Evolutionary conservation across 1,140 invertebrate species (phyloP), one percentile per base, ranked within the genome.

Genomic region (Antheraea pernyi): DNA sequence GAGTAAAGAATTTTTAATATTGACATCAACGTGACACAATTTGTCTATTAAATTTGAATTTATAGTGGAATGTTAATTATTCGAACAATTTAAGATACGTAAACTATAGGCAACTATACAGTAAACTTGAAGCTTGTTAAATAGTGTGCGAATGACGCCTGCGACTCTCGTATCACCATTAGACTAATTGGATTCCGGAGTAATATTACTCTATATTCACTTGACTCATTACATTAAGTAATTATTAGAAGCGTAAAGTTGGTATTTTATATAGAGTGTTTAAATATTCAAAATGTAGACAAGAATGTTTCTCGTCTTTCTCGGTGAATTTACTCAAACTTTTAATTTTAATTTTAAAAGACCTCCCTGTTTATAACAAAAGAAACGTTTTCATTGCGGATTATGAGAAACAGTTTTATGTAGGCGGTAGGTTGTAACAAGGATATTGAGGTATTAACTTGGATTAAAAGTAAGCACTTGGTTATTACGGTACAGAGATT

Each of bases 81-180:
- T 30, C 22, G 7, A 53, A 53, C 11, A 13, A 53, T n/a, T 53
- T 53, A 8, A 11, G 16, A 53, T 53, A 53, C 46, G 16, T 16
- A 53, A 53, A 53, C 46, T 13, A 53, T 53, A 53, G 46, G 9
- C 46, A 53, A 53, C 46, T 16, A n/a, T 6, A 53, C 9, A 53
- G 11, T 53, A 13, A 11, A 16, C 16, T 5, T 53, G 13, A 1
- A 53, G 0, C 46, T 53, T 53, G 5, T 6, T 53, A 53, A 53
- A 13, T 53, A 53, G 46, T 53, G 9, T 59, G 48, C 19, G 19
- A 62, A 68, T 61, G 59, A 61, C 59, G 36, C 67, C 59, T 61
- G 42, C 36, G 36, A 62, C 67, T 68, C 42, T 42, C 16, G 63
- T 65, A n/a, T 48, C 63, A n/a, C n/a, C 39, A 65, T 65, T 65